Evolutionary conservation across 1,140 invertebrate genomes (phyloP).

Genomic region (Batillaria attramentaria): DNA sequence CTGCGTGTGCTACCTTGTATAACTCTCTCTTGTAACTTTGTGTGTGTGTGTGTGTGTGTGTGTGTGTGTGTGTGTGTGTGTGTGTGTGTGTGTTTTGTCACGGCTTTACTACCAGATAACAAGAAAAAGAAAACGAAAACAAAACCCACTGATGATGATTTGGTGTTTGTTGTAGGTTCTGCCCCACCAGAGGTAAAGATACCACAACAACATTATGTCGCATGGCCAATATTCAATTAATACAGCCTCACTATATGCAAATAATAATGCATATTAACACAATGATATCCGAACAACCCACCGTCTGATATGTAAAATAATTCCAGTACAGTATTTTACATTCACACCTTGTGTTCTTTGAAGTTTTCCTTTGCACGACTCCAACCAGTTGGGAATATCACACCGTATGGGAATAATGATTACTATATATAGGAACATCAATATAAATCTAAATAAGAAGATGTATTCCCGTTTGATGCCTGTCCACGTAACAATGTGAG

Average conservation of each 20-base stretch:
- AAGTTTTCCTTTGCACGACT: too few relatives aligned
- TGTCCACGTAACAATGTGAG: too few relatives aligned
- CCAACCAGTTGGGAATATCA: too few relatives aligned
- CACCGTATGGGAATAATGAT: too few relatives aligned
- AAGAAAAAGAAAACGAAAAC: neutral
- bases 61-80: neutral
- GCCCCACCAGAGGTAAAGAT: neutral
- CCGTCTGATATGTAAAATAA: too few relatives aligned
- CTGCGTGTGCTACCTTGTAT: neutral
- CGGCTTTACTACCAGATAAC: neutral
- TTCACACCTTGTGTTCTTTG: too few relatives aligned
- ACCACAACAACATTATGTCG: neutral
- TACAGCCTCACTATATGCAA: neutral
- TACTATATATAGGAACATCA: too few relatives aligned
- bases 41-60: neutral
- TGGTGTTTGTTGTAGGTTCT: neutral
- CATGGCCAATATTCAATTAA: neutral
- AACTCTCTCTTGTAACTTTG: neutral
- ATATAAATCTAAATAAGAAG: too few relatives aligned
- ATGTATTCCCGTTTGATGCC: too few relatives aligned
- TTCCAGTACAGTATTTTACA: too few relatives aligned
- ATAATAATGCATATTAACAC: constrained; percentile 10
- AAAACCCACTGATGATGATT: neutral
- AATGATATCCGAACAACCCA: too few relatives aligned
- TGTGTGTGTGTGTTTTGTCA: neutral